These are phyloP conservation scores for Pygocentrus nattereri DNA, from an alignment of 2,797 vertebrate genomes.

Conservation along the genomic window DNA sequence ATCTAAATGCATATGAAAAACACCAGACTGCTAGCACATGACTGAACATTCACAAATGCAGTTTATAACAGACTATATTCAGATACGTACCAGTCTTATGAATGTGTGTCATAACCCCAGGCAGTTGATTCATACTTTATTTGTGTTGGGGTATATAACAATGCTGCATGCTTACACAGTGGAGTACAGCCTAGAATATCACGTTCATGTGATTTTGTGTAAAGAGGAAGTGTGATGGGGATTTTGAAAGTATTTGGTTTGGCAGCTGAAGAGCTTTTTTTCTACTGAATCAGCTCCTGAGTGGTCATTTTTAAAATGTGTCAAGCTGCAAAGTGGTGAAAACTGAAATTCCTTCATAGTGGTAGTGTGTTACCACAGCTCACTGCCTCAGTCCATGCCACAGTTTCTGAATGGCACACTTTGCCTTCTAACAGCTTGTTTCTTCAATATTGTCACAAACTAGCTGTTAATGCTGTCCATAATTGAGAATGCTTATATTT, in stretches of 20 bases:
- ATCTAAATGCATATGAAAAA: background rate
- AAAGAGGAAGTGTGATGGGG: constrained; percentile 1
- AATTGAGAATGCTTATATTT: background rate
- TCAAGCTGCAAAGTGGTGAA: background rate
- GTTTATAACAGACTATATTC: background rate
- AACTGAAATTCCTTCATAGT: background rate
- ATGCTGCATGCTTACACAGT: background rate
- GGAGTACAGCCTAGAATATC: background rate
- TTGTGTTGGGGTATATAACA: background rate
- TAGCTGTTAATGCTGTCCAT: too few relatives aligned
- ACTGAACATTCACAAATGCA: background rate
- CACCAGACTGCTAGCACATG: background rate
- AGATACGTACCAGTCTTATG: background rate
- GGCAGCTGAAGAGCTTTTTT: constrained; percentile 31
- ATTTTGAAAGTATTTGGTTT: constrained; percentile 9
- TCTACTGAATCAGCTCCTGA: constrained; percentile 29
- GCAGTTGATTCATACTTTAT: background rate
- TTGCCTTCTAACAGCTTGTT: background rate
- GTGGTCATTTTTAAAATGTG: background rate
- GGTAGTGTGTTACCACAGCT: background rate
- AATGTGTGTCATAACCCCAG: background rate
- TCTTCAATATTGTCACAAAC: background rate
- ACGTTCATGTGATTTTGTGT: constrained; percentile 2
- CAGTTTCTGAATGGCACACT: background rate
- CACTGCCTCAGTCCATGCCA: background rate